These are phyloP conservation scores for Pholis gunnellus DNA, from an alignment of 2,113 vertebrate genomes.

Conservation along the genomic window DNA sequence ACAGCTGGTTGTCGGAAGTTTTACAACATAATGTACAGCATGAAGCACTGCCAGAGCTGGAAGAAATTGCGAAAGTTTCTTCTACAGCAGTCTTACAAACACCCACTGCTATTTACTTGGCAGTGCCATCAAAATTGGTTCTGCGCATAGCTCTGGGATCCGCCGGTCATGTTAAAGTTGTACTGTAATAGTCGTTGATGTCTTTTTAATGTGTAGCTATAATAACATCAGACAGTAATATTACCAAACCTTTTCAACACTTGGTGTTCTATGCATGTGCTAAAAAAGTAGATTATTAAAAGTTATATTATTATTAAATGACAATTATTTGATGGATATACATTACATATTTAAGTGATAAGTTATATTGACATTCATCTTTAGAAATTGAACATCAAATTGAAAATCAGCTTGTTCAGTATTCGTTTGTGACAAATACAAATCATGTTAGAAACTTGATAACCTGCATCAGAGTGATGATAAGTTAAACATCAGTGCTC, in stretches of 20 bases:
- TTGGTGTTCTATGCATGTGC: background rate
- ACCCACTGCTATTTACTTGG: background rate
- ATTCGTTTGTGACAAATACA: background rate
- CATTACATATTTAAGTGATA: background rate
- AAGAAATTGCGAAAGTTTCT: background rate
- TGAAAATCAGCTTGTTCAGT: background rate
- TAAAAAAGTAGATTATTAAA: background rate
- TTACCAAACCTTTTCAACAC: background rate
- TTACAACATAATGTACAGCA: background rate
- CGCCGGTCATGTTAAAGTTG: background rate
- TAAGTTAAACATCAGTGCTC: background rate
- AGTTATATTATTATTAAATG: background rate
- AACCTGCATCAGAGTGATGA: background rate
- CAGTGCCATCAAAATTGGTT: background rate
- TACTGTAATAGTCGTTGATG: background rate
- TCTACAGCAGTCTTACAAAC: background rate
- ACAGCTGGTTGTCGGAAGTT: background rate
- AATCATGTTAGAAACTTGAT: background rate
- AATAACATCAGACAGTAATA: background rate
- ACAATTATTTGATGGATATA: background rate
- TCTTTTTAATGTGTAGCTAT: background rate
- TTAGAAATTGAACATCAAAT: no score
- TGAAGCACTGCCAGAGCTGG: background rate
- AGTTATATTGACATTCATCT: background rate
- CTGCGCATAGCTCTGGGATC: background rate